phyloP scores from a whole-genome alignment of 2,888 invertebrate species.

The Dermolepida albohirtum region DNA sequence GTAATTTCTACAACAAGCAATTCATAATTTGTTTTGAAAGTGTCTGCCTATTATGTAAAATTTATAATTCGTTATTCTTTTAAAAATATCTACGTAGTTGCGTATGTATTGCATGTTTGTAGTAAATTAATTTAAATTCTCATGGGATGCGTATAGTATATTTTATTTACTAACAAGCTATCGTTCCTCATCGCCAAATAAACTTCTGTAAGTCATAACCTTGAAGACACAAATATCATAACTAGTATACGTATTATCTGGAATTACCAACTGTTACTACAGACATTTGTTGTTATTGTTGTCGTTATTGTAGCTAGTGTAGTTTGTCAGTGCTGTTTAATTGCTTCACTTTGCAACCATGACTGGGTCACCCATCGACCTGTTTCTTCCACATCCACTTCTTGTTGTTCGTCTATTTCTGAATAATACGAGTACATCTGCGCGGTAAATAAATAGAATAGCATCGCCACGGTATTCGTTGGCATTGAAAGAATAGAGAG shows the following conservation, averaged over 20 bases:
- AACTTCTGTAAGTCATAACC: conserved; percentile 18
- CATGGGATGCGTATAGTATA: neutral
- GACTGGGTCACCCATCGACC: conserved; percentile 34
- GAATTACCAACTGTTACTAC: conserved; percentile 24
- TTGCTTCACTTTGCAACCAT: conserved; percentile 27
- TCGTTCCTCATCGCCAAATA: conserved; percentile 11
- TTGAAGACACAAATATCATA: conserved; percentile 22
- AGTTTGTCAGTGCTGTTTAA: conserved; percentile 21
- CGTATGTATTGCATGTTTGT: no score
- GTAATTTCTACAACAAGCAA: no score
- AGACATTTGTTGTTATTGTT: conserved; percentile 14
- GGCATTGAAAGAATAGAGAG: conserved; percentile 26
- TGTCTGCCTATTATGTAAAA: no score
- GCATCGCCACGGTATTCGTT: conserved; percentile 6
- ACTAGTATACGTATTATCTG: conserved; percentile 24
- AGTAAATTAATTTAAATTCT: no score
- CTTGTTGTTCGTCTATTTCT: conserved; percentile 22
- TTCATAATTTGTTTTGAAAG: no score
- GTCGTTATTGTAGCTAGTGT: conserved; percentile 19
- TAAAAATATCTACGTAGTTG: no score
- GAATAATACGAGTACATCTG: conserved; percentile 13
- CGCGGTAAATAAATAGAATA: conserved; percentile 25
- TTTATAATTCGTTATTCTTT: no score
- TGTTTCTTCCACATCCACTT: conserved; percentile 26
- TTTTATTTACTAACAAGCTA: neutral